phyloP scores from a whole-genome alignment of 2,888 invertebrate genomes.

The Lacanobia wlatinum region DNA sequence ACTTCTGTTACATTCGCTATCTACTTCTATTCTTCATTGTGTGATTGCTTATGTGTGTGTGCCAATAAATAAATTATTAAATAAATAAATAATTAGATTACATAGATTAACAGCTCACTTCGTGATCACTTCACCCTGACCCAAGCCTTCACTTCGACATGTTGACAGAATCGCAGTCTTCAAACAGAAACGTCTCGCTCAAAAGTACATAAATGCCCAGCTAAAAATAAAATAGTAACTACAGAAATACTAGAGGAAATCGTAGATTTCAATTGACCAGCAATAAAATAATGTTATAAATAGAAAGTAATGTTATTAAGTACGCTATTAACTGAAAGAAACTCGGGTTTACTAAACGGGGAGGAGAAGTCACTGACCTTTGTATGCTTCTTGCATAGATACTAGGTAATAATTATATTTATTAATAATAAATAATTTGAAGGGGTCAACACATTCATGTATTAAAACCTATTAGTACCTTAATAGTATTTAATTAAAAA shows the following conservation, averaged over 20 bases:
- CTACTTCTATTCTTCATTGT: no score
- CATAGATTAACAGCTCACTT: no score
- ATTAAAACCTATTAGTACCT: background rate
- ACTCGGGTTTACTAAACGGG: background rate
- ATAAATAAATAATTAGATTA: no score
- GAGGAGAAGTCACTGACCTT: constrained; percentile 1
- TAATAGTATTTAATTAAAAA: no score
- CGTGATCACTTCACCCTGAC: no score
- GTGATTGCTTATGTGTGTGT: no score
- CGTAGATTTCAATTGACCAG: background rate
- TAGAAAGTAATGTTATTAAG: constrained; percentile 23
- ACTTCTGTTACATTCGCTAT: no score
- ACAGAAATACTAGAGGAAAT: background rate
- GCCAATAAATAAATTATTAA: no score
- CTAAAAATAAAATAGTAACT: background rate
- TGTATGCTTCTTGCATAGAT: background rate
- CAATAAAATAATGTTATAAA: constrained; percentile 11
- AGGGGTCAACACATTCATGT: background rate
- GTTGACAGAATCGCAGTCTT: no score
- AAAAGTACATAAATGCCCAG: background rate
- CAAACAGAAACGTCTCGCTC: no score
- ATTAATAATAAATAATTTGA: background rate
- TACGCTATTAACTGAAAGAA: background rate
- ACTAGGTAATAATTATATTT: background rate
- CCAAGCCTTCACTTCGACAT: no score